phyloP scores from a whole-genome alignment of 2,797 vertebrate genomes.

The Spondyliosoma cantharus region DNA sequence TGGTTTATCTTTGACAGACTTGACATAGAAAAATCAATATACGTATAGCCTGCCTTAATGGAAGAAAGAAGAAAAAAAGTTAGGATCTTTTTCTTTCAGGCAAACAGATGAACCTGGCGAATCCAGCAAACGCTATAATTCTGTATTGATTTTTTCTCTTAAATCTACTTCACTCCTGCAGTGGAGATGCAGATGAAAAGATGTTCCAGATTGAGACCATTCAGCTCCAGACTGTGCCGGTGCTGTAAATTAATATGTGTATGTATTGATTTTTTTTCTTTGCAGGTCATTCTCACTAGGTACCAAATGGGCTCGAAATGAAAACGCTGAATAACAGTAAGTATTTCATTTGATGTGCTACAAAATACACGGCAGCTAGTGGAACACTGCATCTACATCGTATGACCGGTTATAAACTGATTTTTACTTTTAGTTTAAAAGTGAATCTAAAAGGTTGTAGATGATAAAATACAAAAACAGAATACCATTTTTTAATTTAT shows the following conservation, averaged over 20 bases:
- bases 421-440: neutral
- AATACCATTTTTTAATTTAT: too few relatives aligned
- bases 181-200: conserved; percentile 33
- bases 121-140: conserved; percentile 19
- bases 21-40: conserved; percentile 26
- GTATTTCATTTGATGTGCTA: neutral
- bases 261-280: conserved; percentile 23
- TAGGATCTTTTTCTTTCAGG: neutral
- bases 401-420: neutral
- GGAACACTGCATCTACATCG: accelerated
- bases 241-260: neutral
- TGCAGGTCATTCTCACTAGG: neutral
- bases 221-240: neutral
- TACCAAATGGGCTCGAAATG: neutral
- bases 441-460: neutral
- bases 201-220: conserved; percentile 6
- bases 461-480: neutral
- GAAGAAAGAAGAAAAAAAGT: neutral
- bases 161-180: neutral
- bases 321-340: neutral
- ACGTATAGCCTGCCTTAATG: conserved; percentile 8
- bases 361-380: neutral
- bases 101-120: conserved; percentile 12
- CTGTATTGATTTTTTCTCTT: conserved; percentile 42
- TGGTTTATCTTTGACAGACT: conserved; percentile 27